Conservation (phyloP, 2,113 vertebrate species). For the Chlorodrepanis virens region DNA sequence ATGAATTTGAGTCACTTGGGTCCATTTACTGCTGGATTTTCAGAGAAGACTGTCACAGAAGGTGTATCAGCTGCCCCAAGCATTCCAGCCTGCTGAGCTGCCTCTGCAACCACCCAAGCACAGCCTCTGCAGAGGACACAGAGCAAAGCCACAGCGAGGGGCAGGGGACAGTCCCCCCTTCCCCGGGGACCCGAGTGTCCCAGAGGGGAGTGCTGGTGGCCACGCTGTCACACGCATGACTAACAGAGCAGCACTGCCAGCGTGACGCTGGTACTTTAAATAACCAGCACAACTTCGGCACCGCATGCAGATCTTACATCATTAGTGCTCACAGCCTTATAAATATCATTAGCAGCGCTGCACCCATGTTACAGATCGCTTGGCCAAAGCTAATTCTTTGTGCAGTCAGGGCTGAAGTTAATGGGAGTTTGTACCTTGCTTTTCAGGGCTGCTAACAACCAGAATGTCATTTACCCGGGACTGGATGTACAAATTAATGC, state of each 20-base stretch:
- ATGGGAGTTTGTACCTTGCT: not conserved
- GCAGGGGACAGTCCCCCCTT: not conserved
- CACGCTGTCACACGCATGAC: not conserved
- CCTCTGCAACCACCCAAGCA: not conserved
- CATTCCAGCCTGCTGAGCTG: not conserved
- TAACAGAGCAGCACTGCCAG: not conserved
- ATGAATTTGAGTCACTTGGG: not conserved
- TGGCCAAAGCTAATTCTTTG: not conserved
- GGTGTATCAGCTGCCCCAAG: not conserved
- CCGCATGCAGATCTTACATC: not conserved
- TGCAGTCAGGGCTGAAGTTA: not conserved
- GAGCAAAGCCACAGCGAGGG: not conserved
- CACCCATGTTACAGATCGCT: not conserved
- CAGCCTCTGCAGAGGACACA: not conserved
- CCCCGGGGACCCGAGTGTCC: not conserved
- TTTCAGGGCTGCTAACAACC: constrained; percentile 14
- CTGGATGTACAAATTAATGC: not conserved
- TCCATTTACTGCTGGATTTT: not conserved
- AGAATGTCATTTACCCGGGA: not conserved
- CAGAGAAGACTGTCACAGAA: not conserved
- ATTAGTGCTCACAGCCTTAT: not conserved
- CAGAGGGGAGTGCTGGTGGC: not conserved
- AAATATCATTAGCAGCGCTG: not conserved
- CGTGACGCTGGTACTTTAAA: not conserved
- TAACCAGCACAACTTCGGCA: not conserved